Evolutionary conservation across 2,888 invertebrate genomes (phyloP), one percentile per base, ranked within the genome.

Genomic region (Temnothorax rugatulus): DNA sequence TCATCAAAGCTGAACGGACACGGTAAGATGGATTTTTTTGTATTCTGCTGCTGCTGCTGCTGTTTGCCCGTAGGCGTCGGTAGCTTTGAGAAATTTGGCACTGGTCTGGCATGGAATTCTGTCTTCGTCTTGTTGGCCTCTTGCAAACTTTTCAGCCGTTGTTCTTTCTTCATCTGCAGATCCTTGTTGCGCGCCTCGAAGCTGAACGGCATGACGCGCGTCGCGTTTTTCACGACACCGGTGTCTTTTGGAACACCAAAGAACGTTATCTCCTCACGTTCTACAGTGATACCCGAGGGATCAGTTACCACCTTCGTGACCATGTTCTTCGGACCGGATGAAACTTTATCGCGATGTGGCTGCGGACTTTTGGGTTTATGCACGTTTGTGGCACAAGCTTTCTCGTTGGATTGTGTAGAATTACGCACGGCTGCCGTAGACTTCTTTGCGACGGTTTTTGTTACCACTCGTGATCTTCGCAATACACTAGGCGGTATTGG

Each of bases 31-130:
- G 18, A 8, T 3, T 41, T 66, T 34, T 82, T 89, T 18, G 76
- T 73, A 2, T 47, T 18, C n/a, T 73, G 73, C 18, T 87, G 69
- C 73, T 90, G 69, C 73, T 90, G n/a, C 44, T n/a, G 83, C 1
- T 13, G 77, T 29, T 34, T 68, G 34, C 11, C 38, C 25, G 5
- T 7, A 3, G 64, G 41, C 9, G 66, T 38, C 18, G 34, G 29
- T 8, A 73, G 9, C 9, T 85, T 90, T 0, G 76, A 44, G 38
- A 89, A 89, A 29, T 86, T 87, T 0, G 97, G 97, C 2, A 96
- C 95, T 1, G 97, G 97, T 0, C 96, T 95, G 2, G 97, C 97
- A 92, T 96, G 96, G 83, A 97, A 97, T 38, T 94, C 91, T 0
- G 77, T 13, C 74, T 93, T 94, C 0, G 64, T 66, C 77, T 93